Conservation (phyloP, 2,113 vertebrate genomes). For the Rhagologus leucostigma region DNA sequence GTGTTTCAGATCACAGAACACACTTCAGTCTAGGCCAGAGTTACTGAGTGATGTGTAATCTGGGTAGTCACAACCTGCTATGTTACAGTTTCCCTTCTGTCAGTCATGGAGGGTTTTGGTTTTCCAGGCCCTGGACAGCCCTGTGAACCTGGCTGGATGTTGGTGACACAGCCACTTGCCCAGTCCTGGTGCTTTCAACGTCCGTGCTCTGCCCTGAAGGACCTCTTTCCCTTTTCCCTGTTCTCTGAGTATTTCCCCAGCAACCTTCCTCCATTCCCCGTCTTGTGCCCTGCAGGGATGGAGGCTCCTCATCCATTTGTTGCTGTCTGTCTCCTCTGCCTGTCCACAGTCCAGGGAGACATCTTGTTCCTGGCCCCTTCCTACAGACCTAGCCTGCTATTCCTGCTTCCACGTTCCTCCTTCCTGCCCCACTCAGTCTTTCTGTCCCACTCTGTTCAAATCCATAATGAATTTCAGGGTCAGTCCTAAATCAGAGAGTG, state of each 20-base stretch:
- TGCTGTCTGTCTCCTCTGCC: not conserved
- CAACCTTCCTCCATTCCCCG: not conserved
- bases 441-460: not conserved
- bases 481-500: not conserved
- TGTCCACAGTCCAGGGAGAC: not conserved
- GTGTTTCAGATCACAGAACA: not conserved
- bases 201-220: rapidly evolving
- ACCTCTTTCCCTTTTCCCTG: not conserved
- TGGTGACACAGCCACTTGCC: not conserved
- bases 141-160: not conserved
- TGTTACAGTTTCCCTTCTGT: not conserved
- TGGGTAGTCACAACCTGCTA: not conserved
- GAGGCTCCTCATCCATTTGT: not conserved
- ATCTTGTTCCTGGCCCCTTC: not conserved
- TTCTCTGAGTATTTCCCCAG: not conserved
- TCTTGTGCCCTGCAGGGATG: not conserved
- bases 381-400: not conserved
- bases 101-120: not conserved
- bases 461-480: not conserved
- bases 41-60: not conserved
- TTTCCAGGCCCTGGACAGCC: not conserved
- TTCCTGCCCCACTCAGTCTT: not conserved
- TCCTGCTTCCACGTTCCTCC: not conserved
- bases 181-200: not conserved
- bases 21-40: rapidly evolving